phyloP scores from a whole-genome alignment of 2,888 invertebrate species.

The Pyrocoelia pectoralis region DNA sequence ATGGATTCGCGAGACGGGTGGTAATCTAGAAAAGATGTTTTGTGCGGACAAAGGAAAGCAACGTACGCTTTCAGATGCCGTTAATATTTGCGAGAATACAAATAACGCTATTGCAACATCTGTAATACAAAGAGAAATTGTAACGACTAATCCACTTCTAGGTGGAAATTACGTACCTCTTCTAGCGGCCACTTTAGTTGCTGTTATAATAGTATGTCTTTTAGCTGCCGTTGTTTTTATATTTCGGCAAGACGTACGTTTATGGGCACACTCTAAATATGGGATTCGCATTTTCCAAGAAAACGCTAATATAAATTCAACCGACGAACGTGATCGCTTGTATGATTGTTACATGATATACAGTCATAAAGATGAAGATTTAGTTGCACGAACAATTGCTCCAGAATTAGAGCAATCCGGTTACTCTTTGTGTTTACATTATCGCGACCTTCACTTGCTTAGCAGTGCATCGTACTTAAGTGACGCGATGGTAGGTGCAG shows the following conservation, averaged over 20 bases:
- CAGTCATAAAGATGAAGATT: conserved; percentile 81
- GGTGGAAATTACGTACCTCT: conserved; percentile 79
- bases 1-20: conserved; percentile 74
- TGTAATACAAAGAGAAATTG: conserved; percentile 60
- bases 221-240: conserved; percentile 74
- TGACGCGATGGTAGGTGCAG: conserved; percentile 69
- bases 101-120: conserved; percentile 72
- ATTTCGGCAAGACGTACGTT: conserved; percentile 78
- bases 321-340: conserved; percentile 62
- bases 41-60: conserved; percentile 66
- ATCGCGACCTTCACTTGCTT: conserved; percentile 67
- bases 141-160: conserved; percentile 70
- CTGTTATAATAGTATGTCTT: conserved; percentile 73
- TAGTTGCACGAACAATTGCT: conserved; percentile 72
- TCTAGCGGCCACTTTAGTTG: conserved; percentile 74
- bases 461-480: conserved; percentile 69
- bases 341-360: conserved; percentile 89
- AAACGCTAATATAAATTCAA: conserved; percentile 62
- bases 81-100: conserved; percentile 69
- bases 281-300: conserved; percentile 78
- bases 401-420: conserved; percentile 77
- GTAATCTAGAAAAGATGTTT: conserved; percentile 74
- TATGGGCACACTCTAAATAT: conserved; percentile 82
- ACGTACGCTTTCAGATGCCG: conserved; percentile 64
- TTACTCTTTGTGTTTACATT: conserved; percentile 75